Percentiles rank a stretch among this genome's conserved stretches.
Evolutionary conservation across 2,113 vertebrate species (phyloP).

Genomic region (Lepidothrix coronata): DNA sequence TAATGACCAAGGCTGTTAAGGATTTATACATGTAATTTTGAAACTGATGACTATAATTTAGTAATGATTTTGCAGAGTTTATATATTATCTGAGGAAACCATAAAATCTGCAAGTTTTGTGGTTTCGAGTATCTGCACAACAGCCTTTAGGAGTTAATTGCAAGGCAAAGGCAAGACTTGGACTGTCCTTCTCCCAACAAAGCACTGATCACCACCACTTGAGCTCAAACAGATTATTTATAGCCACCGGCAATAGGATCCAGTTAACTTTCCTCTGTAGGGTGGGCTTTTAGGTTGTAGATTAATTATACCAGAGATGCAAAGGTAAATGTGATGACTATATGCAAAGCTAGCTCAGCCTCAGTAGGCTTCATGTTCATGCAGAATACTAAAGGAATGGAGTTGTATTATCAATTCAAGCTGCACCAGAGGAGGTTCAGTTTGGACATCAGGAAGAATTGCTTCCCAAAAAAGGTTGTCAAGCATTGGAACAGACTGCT

Average conservation of each 20-base stretch:
- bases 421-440: neutral
- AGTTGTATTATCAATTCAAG: neutral
- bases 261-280: neutral
- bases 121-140: neutral
- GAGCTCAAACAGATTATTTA: neutral
- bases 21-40: constrained; percentile 1
- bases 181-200: neutral
- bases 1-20: neutral
- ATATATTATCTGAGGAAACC: neutral
- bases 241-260: neutral
- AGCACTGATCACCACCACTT: fast-evolving
- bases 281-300: neutral
- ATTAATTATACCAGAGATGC: neutral
- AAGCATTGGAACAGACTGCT: neutral
- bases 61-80: constrained; percentile 3
- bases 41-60: constrained; percentile 1
- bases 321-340: neutral
- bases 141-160: neutral
- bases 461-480: neutral
- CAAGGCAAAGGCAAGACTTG: neutral
- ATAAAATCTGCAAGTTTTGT: neutral
- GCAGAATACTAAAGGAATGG: neutral
- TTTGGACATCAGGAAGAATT: neutral
- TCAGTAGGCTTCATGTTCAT: neutral
- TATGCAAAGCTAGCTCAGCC: neutral